A percentile compares a stretch with the other conserved stretches of the same genome.
phyloP scores from a whole-genome alignment of 2,113 vertebrate species.

The Saimiri boliviensis region DNA sequence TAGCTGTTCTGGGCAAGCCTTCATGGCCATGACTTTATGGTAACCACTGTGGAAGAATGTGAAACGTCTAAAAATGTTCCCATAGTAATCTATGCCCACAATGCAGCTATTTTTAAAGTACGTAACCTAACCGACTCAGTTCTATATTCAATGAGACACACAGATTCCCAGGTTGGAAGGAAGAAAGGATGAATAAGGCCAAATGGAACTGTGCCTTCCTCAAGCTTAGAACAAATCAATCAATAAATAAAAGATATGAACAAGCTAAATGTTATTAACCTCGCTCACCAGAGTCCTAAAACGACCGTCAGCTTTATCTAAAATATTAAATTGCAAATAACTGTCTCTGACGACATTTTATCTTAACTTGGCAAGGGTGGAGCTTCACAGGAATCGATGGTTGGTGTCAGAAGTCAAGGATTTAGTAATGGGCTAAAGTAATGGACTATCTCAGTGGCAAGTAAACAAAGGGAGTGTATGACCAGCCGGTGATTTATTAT shows the following conservation, averaged over 20 bases:
- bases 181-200: constrained; percentile 68
- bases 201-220: constrained; percentile 72
- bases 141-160: constrained; percentile 72
- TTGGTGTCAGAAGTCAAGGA: constrained; percentile 64
- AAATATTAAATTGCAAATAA: constrained; percentile 75
- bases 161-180: constrained; percentile 67
- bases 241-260: constrained; percentile 51
- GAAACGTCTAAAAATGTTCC: constrained; percentile 59
- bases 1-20: constrained; percentile 59
- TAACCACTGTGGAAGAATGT: constrained; percentile 47
- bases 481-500: background rate
- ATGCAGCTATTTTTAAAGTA: constrained; percentile 80
- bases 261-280: constrained; percentile 66
- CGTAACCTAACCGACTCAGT: constrained; percentile 61
- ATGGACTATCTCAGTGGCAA: constrained; percentile 60
- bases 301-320: constrained; percentile 67
- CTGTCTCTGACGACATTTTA: constrained; percentile 69
- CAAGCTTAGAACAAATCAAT: constrained; percentile 71
- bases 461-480: constrained; percentile 56
- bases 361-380: constrained; percentile 76
- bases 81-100: constrained; percentile 62
- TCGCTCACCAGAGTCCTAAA: constrained; percentile 66
- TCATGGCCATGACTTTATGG: constrained; percentile 27
- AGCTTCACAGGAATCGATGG: constrained; percentile 47
- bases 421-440: constrained; percentile 43